These are phyloP conservation scores for Ligdia adustata DNA, from an alignment of 2,888 invertebrate genomes.

Conservation along the genomic window DNA sequence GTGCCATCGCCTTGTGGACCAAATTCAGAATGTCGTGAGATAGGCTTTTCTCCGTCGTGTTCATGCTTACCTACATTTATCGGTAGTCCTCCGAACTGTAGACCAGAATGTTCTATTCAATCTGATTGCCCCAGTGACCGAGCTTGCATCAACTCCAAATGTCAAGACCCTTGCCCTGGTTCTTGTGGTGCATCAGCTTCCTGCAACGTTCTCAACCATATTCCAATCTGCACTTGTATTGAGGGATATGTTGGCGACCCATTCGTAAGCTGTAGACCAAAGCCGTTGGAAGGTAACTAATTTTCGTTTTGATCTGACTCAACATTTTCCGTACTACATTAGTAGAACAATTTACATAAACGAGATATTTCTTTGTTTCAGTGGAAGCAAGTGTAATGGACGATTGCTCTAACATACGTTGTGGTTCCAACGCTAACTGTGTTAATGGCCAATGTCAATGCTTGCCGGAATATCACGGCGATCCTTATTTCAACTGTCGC, in stretches of 20 bases:
- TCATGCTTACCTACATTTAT: slow-evolving; percentile 86
- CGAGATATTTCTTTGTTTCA: no score
- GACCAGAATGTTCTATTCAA: slow-evolving; percentile 88
- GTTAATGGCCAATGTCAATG: slow-evolving; percentile 88
- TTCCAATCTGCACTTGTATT: slow-evolving; percentile 89
- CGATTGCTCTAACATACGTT: slow-evolving; percentile 88
- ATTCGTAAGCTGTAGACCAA: slow-evolving; percentile 84
- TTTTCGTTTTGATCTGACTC: slow-evolving; percentile 5
- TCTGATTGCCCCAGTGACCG: slow-evolving; percentile 89
- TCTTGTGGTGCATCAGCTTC: slow-evolving; percentile 87
- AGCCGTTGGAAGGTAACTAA: slow-evolving; percentile 78
- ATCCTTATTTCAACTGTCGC: slow-evolving; percentile 89
- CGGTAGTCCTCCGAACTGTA: slow-evolving; percentile 89
- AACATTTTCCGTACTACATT: neutral
- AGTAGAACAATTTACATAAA: neutral
- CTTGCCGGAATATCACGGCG: slow-evolving; percentile 88
- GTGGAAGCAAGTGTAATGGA: slow-evolving; percentile 72
- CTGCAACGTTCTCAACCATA: slow-evolving; percentile 88
- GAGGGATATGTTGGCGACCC: slow-evolving; percentile 90
- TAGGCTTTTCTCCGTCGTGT: slow-evolving; percentile 85
- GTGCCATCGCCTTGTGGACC: slow-evolving; percentile 87
- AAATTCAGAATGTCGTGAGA: slow-evolving; percentile 86
- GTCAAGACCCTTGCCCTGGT: slow-evolving; percentile 91
- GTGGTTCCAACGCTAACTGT: slow-evolving; percentile 87
- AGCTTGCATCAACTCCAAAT: slow-evolving; percentile 90